Percentiles rank a stretch among this genome's conserved stretches.
Evolutionary conservation across 2,888 invertebrate genomes (phyloP).

Genomic region (Odontothrips loti): DNA sequence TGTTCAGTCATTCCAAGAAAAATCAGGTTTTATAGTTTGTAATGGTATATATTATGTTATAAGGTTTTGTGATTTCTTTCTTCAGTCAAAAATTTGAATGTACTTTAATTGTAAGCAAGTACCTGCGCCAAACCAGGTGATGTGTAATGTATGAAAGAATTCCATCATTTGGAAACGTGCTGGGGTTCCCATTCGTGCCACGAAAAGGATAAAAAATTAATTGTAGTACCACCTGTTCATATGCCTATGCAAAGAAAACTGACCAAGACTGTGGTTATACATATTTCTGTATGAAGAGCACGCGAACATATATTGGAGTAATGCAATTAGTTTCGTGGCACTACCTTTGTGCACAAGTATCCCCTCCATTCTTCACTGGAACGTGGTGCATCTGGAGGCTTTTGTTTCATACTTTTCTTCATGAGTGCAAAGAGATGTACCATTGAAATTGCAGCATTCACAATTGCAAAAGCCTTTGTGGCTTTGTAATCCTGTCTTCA

Average conservation of each 20-base stretch:
- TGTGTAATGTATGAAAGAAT: neutral
- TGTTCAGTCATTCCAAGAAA: conserved; percentile 20
- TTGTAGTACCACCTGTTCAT: neutral
- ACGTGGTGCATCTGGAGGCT: neutral
- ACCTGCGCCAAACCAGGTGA: conserved; percentile 19
- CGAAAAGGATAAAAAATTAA: neutral
- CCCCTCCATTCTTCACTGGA: neutral
- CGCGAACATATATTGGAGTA: neutral
- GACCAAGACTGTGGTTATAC: neutral
- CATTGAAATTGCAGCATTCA: too few species aligned
- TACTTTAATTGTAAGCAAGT: conserved; percentile 22
- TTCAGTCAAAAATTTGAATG: conserved; percentile 16
- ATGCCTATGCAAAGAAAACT: too few species aligned
- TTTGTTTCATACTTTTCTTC: neutral
- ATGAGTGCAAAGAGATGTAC: neutral
- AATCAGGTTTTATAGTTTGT: neutral
- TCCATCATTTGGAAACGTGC: neutral
- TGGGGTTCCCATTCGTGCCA: neutral
- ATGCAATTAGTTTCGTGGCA: neutral
- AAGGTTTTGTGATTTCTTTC: conserved; percentile 18
- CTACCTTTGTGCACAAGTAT: conserved; percentile 5
- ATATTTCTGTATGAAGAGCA: neutral
- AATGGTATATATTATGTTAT: conserved; percentile 18
- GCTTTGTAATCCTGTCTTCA: neutral
- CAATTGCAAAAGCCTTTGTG: too few species aligned